Percentiles rank a stretch among this genome's conserved stretches.
phyloP scores from a whole-genome alignment of 2,113 vertebrate species.

The Rostratula benghalensis region DNA sequence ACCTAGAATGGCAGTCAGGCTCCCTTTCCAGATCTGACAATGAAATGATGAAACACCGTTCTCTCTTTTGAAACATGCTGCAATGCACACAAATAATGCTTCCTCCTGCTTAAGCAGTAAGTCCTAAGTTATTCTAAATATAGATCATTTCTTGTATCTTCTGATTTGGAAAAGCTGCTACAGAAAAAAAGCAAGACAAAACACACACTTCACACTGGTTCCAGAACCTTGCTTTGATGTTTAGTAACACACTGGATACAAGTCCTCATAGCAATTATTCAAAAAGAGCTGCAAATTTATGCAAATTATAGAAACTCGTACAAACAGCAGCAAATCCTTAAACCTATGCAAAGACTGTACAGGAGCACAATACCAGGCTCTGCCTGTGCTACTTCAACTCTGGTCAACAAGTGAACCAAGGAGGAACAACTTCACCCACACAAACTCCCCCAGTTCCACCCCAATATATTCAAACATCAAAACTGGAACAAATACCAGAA shows the following conservation, averaged over 20 bases:
- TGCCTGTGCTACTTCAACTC: not conserved
- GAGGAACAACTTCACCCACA: not conserved
- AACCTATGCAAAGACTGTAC: not conserved
- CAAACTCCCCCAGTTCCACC: not conserved
- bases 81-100: conserved; percentile 39
- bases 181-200: not conserved
- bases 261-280: not conserved
- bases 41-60: conserved; percentile 68
- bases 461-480: not conserved
- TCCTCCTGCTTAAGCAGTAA: conserved; percentile 48
- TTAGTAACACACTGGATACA: not conserved
- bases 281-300: conserved; percentile 17
- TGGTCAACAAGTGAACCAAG: not conserved
- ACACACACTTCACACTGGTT: not conserved
- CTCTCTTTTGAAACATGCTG: conserved; percentile 53
- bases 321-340: conserved; percentile 19
- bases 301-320: conserved; percentile 18
- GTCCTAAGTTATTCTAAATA: conserved; percentile 52
- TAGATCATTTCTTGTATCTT: conserved; percentile 23
- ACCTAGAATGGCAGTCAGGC: conserved; percentile 46
- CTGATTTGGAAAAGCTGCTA: conserved; percentile 21
- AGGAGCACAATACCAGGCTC: not conserved
- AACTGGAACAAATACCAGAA: not conserved
- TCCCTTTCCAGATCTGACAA: conserved; percentile 73
- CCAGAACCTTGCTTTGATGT: conserved; percentile 3